Evolutionary conservation across 2,797 vertebrate genomes (phyloP).

Genomic region (Phalanger gymnotis): DNA sequence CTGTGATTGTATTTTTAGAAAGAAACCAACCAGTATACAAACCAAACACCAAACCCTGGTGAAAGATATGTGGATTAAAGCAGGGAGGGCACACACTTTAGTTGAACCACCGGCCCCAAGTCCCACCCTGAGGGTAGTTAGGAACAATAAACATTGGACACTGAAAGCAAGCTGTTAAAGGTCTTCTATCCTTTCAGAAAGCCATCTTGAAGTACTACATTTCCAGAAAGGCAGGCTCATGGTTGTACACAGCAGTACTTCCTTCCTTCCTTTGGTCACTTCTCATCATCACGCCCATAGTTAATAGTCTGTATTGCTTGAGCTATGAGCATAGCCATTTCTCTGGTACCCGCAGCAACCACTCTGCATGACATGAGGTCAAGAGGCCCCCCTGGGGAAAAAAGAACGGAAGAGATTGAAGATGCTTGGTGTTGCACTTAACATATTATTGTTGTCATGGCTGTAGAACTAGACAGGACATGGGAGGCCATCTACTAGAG

Average conservation of each 20-base stretch:
- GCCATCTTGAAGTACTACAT: constrained; percentile 36
- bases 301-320: constrained; percentile 89
- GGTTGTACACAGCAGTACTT: background rate
- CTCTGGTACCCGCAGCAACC: constrained; percentile 88
- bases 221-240: constrained; percentile 50
- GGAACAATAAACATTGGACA: constrained; percentile 44
- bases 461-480: background rate
- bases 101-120: constrained; percentile 70
- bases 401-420: constrained; percentile 45
- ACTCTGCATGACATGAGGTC: constrained; percentile 92
- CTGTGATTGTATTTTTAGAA: constrained; percentile 67
- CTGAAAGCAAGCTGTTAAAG: constrained; percentile 52
- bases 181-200: constrained; percentile 62
- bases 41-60: constrained; percentile 46
- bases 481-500: background rate
- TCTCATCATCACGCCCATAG: constrained; percentile 88
- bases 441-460: background rate
- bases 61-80: constrained; percentile 78
- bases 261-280: constrained; percentile 67
- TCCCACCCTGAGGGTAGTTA: constrained; percentile 22
- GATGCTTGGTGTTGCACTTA: background rate
- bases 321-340: constrained; percentile 89
- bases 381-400: constrained; percentile 87
- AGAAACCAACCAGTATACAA: constrained; percentile 27
- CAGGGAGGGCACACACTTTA: constrained; percentile 52